These are phyloP conservation scores for Aphodius granarius DNA, from an alignment of 2,888 invertebrate species.

Conservation along the genomic window DNA sequence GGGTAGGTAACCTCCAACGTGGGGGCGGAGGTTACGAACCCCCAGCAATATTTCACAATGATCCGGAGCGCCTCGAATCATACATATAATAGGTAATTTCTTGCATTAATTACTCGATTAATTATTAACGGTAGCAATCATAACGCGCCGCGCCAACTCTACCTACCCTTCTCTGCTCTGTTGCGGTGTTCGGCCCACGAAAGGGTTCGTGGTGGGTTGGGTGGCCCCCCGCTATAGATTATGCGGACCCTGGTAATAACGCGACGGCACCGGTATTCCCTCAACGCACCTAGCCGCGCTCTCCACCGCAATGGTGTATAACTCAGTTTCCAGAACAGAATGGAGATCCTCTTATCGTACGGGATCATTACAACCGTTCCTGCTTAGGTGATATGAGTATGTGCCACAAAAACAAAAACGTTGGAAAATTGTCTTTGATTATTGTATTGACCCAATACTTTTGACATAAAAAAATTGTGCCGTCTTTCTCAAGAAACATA, in stretches of 20 bases:
- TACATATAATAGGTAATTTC: constrained; percentile 58
- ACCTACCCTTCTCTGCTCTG: constrained; percentile 32
- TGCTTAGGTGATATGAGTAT: not conserved
- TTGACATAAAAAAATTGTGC: too few relatives aligned
- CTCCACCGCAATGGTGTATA: constrained; percentile 39
- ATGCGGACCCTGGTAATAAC: constrained; percentile 50
- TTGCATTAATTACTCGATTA: constrained; percentile 58
- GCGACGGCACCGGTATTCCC: constrained; percentile 42
- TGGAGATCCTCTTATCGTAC: not conserved
- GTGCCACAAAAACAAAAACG: too few relatives aligned
- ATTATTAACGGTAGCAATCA: constrained; percentile 57
- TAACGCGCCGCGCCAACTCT: constrained; percentile 52
- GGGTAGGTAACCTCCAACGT: constrained; percentile 2
- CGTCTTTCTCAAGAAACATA: too few relatives aligned
- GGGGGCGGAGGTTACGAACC: constrained; percentile 23
- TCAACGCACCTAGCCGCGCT: constrained; percentile 43
- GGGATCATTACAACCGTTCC: not conserved
- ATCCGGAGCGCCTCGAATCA: constrained; percentile 55
- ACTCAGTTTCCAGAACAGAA: not conserved
- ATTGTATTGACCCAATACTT: too few relatives aligned
- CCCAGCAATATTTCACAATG: constrained; percentile 55
- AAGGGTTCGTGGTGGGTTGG: not conserved
- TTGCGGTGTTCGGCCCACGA: not conserved
- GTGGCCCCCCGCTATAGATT: constrained; percentile 53
- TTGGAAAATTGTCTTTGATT: too few relatives aligned